phyloP scores from a whole-genome alignment of 2,888 invertebrate genomes.

The Andrena chrysosceles region DNA sequence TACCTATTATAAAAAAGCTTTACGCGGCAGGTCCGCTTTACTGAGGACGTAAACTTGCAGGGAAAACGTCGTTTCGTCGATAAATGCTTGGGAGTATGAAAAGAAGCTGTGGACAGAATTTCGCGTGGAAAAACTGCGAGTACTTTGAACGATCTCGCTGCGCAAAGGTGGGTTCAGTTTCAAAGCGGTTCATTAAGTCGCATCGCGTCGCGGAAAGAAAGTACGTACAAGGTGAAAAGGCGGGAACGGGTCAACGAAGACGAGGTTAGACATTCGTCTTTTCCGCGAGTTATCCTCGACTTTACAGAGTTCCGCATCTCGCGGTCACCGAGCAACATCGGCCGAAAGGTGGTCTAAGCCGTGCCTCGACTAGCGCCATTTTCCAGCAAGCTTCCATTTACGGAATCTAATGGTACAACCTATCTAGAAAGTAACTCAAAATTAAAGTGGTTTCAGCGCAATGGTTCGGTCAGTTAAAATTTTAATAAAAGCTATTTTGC shows the following conservation, averaged over 20 bases:
- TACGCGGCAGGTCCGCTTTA: not conserved
- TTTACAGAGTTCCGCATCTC: slow-evolving; percentile 12
- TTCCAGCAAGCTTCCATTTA: slow-evolving; percentile 77
- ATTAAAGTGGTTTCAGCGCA: too few relatives aligned
- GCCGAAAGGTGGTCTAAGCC: slow-evolving; percentile 74
- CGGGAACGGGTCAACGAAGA: slow-evolving; percentile 47
- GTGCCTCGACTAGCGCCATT: slow-evolving; percentile 71
- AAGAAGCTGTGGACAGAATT: not conserved
- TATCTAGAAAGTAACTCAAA: slow-evolving; percentile 72
- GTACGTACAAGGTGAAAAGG: not conserved
- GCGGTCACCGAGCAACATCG: slow-evolving; percentile 37
- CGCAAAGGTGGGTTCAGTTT: slow-evolving; percentile 8
- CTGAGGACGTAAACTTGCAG: not conserved
- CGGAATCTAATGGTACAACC: slow-evolving; percentile 71
- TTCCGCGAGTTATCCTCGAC: slow-evolving; percentile 18
- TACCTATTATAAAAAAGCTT: not conserved
- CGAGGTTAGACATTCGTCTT: slow-evolving; percentile 46
- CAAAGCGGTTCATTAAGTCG: slow-evolving; percentile 29
- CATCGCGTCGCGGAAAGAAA: not conserved
- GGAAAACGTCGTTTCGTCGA: not conserved
- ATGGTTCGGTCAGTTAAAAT: too few relatives aligned
- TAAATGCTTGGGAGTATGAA: not conserved
- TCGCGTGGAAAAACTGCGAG: slow-evolving; percentile 3
- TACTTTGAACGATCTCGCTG: slow-evolving; percentile 14
- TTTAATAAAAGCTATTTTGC: too few relatives aligned